Evolutionary conservation across 2,797 vertebrate genomes (phyloP).

Genomic region (Agapornis canus): DNA sequence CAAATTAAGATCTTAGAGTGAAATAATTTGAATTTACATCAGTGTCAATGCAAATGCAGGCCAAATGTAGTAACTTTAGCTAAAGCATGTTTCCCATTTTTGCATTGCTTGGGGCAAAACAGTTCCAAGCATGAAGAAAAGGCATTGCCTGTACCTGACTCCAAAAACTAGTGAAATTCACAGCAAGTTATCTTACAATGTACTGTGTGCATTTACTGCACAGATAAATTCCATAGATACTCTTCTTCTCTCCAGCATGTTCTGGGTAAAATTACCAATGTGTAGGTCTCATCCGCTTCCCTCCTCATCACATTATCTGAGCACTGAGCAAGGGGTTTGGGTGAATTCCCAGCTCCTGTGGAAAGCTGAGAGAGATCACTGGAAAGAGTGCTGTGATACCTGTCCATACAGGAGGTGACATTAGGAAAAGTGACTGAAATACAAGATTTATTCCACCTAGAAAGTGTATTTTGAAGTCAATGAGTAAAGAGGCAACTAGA

Average conservation of each 20-base stretch:
- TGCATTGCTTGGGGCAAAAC: not conserved
- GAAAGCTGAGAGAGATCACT: not conserved
- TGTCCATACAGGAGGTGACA: not conserved
- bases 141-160: not conserved
- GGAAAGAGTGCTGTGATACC: not conserved
- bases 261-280: not conserved
- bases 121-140: not conserved
- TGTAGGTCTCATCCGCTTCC: not conserved
- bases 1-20: not conserved
- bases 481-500: not conserved
- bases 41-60: not conserved
- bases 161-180: not conserved
- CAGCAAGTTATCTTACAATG: not conserved
- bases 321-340: not conserved
- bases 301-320: not conserved
- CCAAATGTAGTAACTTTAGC: not conserved
- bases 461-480: not conserved
- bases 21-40: not conserved
- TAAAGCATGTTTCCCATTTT: not conserved
- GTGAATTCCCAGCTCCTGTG: not conserved
- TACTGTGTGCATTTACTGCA: not conserved
- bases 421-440: not conserved
- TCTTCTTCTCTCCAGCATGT: not conserved
- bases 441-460: not conserved
- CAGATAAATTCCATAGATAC: not conserved